Evolutionary conservation across 2,888 invertebrate species (phyloP).

Genomic region (Bimastos eiseni): DNA sequence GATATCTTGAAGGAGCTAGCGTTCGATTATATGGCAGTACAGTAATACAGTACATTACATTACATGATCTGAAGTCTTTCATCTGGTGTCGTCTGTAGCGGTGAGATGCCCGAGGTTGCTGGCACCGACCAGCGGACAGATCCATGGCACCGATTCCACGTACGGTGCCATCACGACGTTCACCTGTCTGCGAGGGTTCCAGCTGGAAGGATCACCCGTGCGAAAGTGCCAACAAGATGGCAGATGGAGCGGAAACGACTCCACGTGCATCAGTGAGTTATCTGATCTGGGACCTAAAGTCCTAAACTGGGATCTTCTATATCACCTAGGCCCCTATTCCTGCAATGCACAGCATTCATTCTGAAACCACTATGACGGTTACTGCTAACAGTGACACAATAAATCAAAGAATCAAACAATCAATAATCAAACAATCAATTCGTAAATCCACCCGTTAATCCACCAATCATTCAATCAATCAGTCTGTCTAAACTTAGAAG

Average conservation of each 20-base stretch:
- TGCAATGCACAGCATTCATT: neutral
- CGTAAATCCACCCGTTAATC: no score
- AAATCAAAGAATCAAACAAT: no score
- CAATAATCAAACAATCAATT: no score
- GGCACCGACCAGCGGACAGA: constrained; percentile 88
- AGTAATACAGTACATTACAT: no score
- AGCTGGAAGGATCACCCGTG: constrained; percentile 84
- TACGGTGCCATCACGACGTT: constrained; percentile 84
- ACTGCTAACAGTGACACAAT: neutral
- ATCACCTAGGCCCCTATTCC: neutral
- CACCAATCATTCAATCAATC: no score
- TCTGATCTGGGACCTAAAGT: neutral
- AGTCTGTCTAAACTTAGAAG: no score
- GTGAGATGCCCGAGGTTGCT: constrained; percentile 91
- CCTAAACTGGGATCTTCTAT: neutral
- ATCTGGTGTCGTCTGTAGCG: constrained; percentile 68
- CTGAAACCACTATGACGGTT: neutral
- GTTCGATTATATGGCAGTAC: no score
- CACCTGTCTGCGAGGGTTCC: constrained; percentile 91
- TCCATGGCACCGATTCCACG: constrained; percentile 86
- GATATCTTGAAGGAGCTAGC: no score
- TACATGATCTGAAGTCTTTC: neutral
- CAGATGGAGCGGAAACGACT: constrained; percentile 90
- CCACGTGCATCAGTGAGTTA: constrained; percentile 81
- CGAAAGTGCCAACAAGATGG: constrained; percentile 90